phyloP scores from a whole-genome alignment of 2,888 invertebrate genomes.

The Limenitis camilla region DNA sequence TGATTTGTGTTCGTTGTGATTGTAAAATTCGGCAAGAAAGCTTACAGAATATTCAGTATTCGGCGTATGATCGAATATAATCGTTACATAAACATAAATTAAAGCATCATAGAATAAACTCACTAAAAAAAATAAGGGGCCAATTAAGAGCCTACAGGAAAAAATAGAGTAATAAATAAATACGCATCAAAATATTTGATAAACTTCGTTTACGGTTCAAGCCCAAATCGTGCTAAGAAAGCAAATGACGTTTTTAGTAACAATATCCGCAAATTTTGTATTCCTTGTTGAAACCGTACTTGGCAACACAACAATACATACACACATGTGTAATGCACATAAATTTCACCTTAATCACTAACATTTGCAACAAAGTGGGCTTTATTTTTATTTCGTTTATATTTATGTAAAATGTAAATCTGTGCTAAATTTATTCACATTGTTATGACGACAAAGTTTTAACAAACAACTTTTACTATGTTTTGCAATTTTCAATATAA shows the following conservation, averaged over 20 bases:
- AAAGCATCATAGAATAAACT: too few species aligned
- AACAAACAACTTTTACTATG: not conserved
- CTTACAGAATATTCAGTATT: too few species aligned
- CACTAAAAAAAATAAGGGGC: too few species aligned
- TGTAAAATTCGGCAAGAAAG: too few species aligned
- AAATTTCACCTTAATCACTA: conserved; percentile 10
- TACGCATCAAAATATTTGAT: too few species aligned
- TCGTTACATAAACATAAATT: too few species aligned
- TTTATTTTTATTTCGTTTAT: conserved; percentile 1
- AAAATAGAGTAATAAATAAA: too few species aligned
- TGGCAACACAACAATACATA: conserved; percentile 8
- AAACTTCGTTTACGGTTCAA: too few species aligned
- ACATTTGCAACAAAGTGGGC: conserved; percentile 6
- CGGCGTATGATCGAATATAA: too few species aligned
- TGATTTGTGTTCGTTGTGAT: too few species aligned
- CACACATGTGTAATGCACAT: conserved; percentile 2
- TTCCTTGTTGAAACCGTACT: conserved; percentile 2
- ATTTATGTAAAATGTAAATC: not conserved
- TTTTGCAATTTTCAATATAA: too few species aligned
- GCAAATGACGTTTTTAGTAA: not conserved
- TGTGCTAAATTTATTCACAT: not conserved
- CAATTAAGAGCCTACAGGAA: too few species aligned
- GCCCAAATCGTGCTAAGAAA: not conserved
- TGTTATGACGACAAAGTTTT: not conserved
- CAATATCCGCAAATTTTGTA: conserved; percentile 2